Evolutionary conservation across 1,140 invertebrate species (phyloP).

Genomic region (Laodelphax striatellus): DNA sequence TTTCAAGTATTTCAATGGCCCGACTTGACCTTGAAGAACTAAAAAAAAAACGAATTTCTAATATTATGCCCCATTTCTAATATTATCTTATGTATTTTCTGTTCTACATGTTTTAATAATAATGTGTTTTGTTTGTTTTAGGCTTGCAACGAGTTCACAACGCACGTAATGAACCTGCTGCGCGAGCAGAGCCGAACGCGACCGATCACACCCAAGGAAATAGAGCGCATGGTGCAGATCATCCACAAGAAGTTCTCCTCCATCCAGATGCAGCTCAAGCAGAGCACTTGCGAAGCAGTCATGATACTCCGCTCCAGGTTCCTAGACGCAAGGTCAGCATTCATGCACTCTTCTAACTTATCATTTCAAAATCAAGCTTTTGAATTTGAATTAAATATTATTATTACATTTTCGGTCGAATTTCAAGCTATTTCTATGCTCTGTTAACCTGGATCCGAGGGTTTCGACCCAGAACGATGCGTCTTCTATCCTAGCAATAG

Average conservation of each 20-base stretch:
- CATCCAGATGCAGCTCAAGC: constrained; percentile 99
- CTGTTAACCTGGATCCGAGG: too few relatives aligned
- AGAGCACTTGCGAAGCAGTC: constrained; percentile 99
- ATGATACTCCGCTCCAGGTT: constrained; percentile 95
- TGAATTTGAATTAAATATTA: too few relatives aligned
- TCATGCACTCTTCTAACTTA: background rate
- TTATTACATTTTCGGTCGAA: too few relatives aligned
- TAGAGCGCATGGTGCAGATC: constrained; percentile 99
- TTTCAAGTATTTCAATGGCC: too few relatives aligned
- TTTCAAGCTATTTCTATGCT: too few relatives aligned
- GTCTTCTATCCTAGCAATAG: too few relatives aligned
- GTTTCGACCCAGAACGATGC: too few relatives aligned
- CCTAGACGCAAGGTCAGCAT: constrained; percentile 78
- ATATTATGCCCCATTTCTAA: too few relatives aligned
- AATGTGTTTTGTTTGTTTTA: constrained; percentile 35
- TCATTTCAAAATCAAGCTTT: too few relatives aligned
- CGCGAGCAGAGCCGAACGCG: constrained; percentile 94
- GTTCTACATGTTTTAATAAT: background rate
- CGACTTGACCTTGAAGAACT: too few relatives aligned
- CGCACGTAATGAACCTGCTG: constrained; percentile 96
- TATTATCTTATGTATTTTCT: too few relatives aligned
- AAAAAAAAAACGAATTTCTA: too few relatives aligned
- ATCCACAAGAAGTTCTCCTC: constrained; percentile 99
- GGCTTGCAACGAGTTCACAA: constrained; percentile 99
- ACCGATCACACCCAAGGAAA: constrained; percentile 93